These are phyloP conservation scores for Manis crassicaudata DNA, from an alignment of 2,797 vertebrate genomes.

Conservation along the genomic window DNA sequence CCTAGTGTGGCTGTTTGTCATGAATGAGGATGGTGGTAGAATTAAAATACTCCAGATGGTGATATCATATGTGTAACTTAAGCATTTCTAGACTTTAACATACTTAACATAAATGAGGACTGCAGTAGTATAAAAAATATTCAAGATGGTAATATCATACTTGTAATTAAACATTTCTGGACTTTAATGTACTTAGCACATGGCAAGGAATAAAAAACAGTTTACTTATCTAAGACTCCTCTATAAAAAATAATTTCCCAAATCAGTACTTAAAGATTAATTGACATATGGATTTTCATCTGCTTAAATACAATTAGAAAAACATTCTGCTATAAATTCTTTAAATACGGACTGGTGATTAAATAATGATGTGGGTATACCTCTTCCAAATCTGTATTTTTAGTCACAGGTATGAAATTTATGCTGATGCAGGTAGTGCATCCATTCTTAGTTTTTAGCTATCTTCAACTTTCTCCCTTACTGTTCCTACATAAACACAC, in stretches of 20 bases:
- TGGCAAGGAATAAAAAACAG: neutral
- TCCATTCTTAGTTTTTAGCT: neutral
- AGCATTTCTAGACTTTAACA: neutral
- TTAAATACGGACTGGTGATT: neutral
- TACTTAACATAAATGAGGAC: neutral
- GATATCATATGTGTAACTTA: neutral
- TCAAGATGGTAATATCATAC: neutral
- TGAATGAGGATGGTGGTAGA: neutral
- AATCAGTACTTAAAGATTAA: neutral
- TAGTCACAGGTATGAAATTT: neutral
- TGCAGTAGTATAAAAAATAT: neutral
- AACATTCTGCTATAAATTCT: neutral
- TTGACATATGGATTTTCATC: neutral
- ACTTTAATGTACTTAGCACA: neutral
- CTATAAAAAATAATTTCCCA: neutral
- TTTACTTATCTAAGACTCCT: neutral
- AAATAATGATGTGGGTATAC: neutral
- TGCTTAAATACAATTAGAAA: neutral
- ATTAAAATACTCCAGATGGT: neutral
- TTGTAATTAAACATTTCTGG: neutral
- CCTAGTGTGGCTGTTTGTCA: rapidly evolving
- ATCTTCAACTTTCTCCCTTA: neutral
- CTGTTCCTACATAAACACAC: neutral
- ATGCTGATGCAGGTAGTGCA: rapidly evolving
- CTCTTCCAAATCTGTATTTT: neutral